phyloP scores from a whole-genome alignment of 2,797 vertebrate species.

The Denticeps clupeoides region DNA sequence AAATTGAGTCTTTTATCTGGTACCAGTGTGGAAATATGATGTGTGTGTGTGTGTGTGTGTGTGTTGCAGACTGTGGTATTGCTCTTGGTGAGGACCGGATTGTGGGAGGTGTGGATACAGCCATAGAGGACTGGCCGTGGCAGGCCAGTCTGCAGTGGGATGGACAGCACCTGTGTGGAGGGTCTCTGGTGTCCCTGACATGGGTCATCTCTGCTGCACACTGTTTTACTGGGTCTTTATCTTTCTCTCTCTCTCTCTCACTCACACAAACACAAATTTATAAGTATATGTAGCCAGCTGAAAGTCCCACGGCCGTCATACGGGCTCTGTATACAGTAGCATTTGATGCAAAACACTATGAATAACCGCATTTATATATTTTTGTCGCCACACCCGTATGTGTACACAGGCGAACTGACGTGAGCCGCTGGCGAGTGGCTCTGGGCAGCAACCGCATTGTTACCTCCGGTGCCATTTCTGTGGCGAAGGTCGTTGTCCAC shows the following conservation, averaged over 20 bases:
- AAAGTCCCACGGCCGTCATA: too few species aligned
- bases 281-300: too few species aligned
- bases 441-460: slow-evolving; percentile 22
- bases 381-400: background rate
- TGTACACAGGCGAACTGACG: slow-evolving; percentile 13
- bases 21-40: background rate
- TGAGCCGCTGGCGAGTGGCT: slow-evolving; percentile 24
- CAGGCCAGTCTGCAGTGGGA: slow-evolving; percentile 32
- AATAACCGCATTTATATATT: too few species aligned
- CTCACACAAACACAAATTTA: too few species aligned
- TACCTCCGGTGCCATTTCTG: slow-evolving; percentile 1
- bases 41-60: background rate
- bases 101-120: slow-evolving; percentile 47
- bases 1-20: background rate
- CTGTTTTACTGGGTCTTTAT: slow-evolving; percentile 29
- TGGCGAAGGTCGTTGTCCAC: slow-evolving; percentile 22
- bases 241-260: too few species aligned
- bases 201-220: slow-evolving; percentile 36
- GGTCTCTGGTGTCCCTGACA: slow-evolving; percentile 21
- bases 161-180: slow-evolving; percentile 26
- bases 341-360: too few species aligned
- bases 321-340: too few species aligned
- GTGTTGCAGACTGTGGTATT: slow-evolving; percentile 48
- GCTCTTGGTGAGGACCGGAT: slow-evolving; percentile 37
- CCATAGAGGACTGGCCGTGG: slow-evolving; percentile 41